These are phyloP conservation scores for Muricea muricata DNA, from an alignment of 92 coral and sea anemone genomes.

Conservation along the genomic window DNA sequence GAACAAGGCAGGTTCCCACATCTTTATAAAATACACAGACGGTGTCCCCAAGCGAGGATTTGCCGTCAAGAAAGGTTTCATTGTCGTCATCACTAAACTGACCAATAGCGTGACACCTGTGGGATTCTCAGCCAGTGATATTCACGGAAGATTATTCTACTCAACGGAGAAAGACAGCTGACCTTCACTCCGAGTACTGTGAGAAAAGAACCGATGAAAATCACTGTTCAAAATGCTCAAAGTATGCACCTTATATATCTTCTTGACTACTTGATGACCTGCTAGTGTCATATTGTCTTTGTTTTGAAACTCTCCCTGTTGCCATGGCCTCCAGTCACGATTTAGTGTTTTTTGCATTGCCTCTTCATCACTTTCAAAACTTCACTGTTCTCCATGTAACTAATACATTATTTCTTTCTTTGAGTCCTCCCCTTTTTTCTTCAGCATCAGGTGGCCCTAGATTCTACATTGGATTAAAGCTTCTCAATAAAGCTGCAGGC, in stretches of 20 bases:
- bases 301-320: no score
- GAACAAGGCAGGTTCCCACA: constrained; percentile 77
- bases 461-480: constrained; percentile 70
- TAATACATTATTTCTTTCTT: no score
- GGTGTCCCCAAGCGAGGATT: constrained; percentile 61
- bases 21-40: constrained; percentile 73
- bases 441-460: constrained; percentile 63
- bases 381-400: no score
- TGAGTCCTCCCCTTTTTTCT: no score
- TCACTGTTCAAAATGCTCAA: constrained; percentile 9
- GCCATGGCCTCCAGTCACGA: no score
- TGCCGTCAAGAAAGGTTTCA: constrained; percentile 68
- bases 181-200: constrained; percentile 62
- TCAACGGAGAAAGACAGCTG: constrained; percentile 68
- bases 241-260: not conserved
- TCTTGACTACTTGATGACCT: no score
- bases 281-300: no score
- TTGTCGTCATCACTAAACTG: constrained; percentile 67
- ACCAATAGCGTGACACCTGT: constrained; percentile 71
- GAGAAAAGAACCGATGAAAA: constrained; percentile 60
- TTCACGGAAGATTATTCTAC: constrained; percentile 48
- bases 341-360: no score
- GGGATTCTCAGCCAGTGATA: constrained; percentile 71
- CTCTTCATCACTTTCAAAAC: no score
- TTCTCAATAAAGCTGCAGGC: constrained; percentile 79